These are phyloP conservation scores for Caerostris extrusa DNA, from an alignment of 1,140 invertebrate genomes.

Conservation along the genomic window DNA sequence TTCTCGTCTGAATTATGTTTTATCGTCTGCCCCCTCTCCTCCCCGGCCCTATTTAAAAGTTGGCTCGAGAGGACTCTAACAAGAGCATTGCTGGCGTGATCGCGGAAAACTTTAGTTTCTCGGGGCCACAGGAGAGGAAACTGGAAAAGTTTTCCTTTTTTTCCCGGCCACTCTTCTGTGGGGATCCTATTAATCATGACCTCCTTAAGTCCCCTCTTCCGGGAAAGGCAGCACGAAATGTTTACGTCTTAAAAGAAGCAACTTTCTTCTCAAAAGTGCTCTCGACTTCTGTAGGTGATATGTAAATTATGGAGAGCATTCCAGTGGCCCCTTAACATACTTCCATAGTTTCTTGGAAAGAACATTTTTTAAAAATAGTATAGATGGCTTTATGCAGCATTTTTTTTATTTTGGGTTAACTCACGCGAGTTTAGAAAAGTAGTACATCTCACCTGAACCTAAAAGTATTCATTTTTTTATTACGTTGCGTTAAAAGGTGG, in stretches of 20 bases:
- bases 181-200: background rate
- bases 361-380: too few species aligned
- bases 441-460: too few species aligned
- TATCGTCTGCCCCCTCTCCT: background rate
- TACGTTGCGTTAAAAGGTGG: too few species aligned
- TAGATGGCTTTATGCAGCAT: too few species aligned
- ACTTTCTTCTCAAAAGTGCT: background rate
- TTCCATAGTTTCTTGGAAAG: too few species aligned
- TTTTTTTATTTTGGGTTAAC: too few species aligned
- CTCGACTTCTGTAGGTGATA: background rate
- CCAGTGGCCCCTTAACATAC: too few species aligned
- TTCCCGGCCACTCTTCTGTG: background rate
- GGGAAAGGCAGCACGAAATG: background rate
- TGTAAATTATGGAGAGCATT: background rate
- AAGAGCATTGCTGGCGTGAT: background rate
- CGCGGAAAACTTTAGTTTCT: background rate
- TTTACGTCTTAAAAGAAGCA: background rate
- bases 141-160: background rate
- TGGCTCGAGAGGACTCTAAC: background rate
- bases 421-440: too few species aligned
- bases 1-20: constrained; percentile 20
- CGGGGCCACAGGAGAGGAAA: background rate
- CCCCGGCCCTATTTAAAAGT: background rate
- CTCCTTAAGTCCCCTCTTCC: background rate
- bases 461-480: too few species aligned